Conservation (phyloP, 23 tunicate species). For the Ascidia mentula region DNA sequence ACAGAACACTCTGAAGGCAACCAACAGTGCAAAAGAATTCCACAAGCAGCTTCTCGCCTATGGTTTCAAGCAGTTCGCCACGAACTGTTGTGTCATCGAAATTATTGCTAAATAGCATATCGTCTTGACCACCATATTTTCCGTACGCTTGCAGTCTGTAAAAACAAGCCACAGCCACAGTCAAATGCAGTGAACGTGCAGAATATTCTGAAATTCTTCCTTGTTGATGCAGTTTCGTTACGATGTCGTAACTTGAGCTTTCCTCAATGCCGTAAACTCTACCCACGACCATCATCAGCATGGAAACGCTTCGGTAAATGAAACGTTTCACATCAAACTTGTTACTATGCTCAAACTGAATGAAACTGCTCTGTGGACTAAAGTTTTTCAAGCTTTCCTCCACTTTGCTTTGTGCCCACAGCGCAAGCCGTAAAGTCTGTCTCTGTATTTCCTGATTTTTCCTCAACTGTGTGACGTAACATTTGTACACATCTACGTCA, state of each 20-base stretch:
- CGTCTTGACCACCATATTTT: conserved; percentile 9
- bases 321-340: neutral
- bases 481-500: neutral
- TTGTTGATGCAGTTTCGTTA: neutral
- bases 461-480: neutral
- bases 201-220: neutral
- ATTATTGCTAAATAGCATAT: neutral
- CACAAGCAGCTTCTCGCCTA: neutral
- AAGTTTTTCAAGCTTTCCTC: neutral
- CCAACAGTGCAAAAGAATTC: neutral
- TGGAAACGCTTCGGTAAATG: neutral
- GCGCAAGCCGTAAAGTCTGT: neutral
- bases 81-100: neutral
- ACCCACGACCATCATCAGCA: neutral
- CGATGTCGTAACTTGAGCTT: neutral
- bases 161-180: conserved; percentile 18
- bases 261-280: neutral
- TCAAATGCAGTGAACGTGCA: neutral
- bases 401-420: neutral
- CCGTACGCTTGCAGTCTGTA: neutral
- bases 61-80: neutral
- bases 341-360: neutral
- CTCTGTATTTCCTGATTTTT: neutral
- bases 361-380: neutral
- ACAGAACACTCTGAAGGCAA: neutral